A percentile compares a stretch with the other conserved stretches of the same genome.
Conservation (phyloP, 2,797 vertebrate genomes). For the Eremophila alpestris region DNA sequence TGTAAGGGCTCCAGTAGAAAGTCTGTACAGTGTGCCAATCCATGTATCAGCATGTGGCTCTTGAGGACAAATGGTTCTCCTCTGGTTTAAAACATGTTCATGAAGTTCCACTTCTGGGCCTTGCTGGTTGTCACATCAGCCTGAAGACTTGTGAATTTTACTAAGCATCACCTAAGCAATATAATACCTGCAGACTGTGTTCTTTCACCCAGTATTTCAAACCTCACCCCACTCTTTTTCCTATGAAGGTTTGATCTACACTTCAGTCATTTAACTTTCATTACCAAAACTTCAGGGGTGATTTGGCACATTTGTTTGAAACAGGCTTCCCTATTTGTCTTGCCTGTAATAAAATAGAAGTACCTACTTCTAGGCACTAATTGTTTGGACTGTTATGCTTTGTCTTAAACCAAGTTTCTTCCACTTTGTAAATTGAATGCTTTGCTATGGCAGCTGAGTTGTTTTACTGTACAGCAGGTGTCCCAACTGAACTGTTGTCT, state of each 20-base stretch:
- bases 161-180: background rate
- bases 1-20: background rate
- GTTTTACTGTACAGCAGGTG: background rate
- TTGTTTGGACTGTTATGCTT: background rate
- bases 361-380: background rate
- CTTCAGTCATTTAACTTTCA: background rate
- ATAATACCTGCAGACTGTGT: background rate
- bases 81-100: background rate
- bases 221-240: background rate
- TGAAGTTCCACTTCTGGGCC: background rate
- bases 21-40: background rate
- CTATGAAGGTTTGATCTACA: background rate
- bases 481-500: background rate
- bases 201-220: background rate
- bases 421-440: background rate
- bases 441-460: background rate
- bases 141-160: background rate
- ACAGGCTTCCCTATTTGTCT: background rate
- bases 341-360: background rate
- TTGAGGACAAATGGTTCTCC: background rate
- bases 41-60: fast-evolving
- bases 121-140: background rate
- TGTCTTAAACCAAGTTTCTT: background rate
- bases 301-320: background rate
- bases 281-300: background rate